Conservation (phyloP, 2,888 invertebrate species). For the Pantelozetes paolii region DNA sequence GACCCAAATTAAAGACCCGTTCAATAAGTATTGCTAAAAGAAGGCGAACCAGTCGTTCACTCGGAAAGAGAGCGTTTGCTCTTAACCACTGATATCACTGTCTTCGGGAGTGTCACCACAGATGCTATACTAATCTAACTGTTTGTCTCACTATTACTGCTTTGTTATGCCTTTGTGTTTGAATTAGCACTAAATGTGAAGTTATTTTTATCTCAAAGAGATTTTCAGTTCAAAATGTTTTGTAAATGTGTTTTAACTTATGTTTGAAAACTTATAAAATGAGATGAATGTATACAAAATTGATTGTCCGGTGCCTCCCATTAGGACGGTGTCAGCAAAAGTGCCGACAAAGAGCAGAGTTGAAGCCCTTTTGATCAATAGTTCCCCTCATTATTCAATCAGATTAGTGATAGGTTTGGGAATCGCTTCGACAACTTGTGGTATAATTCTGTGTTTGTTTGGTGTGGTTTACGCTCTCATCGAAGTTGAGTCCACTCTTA, state of each 20-base stretch:
- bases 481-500: neutral
- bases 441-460: conserved; percentile 4
- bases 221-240: too few relatives aligned
- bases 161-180: neutral
- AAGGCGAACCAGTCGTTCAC: conserved; percentile 25
- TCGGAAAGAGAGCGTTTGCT: conserved; percentile 25
- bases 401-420: conserved; percentile 22
- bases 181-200: neutral
- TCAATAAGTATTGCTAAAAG: conserved; percentile 23
- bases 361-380: neutral
- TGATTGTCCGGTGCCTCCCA: neutral
- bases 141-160: neutral
- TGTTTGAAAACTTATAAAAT: neutral
- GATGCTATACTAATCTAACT: neutral
- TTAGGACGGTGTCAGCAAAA: neutral
- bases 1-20: conserved; percentile 27
- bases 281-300: neutral
- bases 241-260: too few relatives aligned
- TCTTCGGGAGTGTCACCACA: neutral
- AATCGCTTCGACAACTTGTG: conserved; percentile 23
- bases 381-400: conserved; percentile 12
- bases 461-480: conserved; percentile 14
- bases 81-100: conserved; percentile 13
- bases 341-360: conserved; percentile 27
- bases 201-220: too few relatives aligned